phyloP scores from a whole-genome alignment of 2,113 vertebrate species.

The Macaca mulatta region DNA sequence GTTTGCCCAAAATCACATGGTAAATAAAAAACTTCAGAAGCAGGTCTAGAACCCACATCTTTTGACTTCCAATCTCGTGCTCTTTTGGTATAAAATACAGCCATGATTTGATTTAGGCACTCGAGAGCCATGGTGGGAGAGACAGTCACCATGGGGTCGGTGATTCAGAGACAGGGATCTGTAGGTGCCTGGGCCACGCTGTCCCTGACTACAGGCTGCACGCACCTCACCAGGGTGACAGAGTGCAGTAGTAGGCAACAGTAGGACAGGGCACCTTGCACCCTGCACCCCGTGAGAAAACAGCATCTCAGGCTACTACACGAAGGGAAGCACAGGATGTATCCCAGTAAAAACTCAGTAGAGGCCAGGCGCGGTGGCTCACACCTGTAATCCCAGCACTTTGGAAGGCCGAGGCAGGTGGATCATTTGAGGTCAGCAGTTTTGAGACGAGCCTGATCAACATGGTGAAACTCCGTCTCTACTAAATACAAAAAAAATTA shows the following conservation, averaged over 20 bases:
- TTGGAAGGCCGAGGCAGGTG: too few species aligned
- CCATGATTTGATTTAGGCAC: not conserved
- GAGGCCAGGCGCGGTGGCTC: too few species aligned
- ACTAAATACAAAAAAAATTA: too few species aligned
- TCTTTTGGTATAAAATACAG: not conserved
- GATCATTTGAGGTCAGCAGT: too few species aligned
- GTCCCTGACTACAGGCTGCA: too few species aligned
- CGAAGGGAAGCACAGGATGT: fast-evolving
- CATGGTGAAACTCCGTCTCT: too few species aligned
- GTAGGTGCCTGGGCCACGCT: not conserved
- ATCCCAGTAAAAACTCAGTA: not conserved
- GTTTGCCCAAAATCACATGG: not conserved
- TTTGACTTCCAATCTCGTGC: not conserved
- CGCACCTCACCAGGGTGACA: not conserved
- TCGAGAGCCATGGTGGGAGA: not conserved
- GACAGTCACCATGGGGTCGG: fast-evolving
- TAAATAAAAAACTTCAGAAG: not conserved
- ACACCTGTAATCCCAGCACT: too few species aligned
- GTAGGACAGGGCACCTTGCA: fast-evolving
- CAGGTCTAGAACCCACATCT: not conserved
- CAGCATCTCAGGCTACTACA: fast-evolving
- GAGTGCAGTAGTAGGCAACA: not conserved
- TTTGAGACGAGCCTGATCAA: too few species aligned
- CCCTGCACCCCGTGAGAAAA: not conserved
- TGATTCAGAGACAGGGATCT: not conserved